These are phyloP conservation scores for Phallusia fumigata DNA, from an alignment of 23 tunicate species.

Conservation along the genomic window DNA sequence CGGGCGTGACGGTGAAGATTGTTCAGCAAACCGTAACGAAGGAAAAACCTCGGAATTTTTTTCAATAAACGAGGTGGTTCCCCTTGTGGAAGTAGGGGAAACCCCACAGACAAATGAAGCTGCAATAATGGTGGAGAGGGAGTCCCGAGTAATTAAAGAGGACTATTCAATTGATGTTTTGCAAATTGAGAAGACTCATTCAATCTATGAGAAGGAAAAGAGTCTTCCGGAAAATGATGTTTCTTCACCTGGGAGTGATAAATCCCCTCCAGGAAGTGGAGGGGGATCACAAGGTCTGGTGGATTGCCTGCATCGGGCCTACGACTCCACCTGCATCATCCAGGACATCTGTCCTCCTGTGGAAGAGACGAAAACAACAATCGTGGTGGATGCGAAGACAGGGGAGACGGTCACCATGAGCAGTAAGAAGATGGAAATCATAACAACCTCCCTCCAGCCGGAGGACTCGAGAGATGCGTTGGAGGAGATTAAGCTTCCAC, in stretches of 20 bases:
- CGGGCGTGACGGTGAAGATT: background rate
- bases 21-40: too few relatives aligned
- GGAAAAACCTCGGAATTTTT: too few relatives aligned
- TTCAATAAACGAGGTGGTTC: too few relatives aligned
- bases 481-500: slow-evolving; percentile 38
- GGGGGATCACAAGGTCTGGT: background rate
- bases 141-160: background rate
- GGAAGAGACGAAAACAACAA: slow-evolving; percentile 15
- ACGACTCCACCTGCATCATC: background rate
- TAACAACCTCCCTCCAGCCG: background rate
- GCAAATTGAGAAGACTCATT: background rate
- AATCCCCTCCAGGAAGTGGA: background rate
- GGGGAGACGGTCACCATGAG: slow-evolving; percentile 36
- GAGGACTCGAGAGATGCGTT: background rate
- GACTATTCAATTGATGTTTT: background rate
- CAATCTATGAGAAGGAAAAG: background rate
- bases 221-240: background rate
- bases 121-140: background rate
- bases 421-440: background rate
- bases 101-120: background rate
- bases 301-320: background rate
- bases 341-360: background rate
- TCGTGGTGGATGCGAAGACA: slow-evolving; percentile 33
- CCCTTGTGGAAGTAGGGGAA: background rate
- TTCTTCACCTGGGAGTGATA: background rate